phyloP scores from a whole-genome alignment of 2,888 invertebrate species.

The Drosophila testacea region DNA sequence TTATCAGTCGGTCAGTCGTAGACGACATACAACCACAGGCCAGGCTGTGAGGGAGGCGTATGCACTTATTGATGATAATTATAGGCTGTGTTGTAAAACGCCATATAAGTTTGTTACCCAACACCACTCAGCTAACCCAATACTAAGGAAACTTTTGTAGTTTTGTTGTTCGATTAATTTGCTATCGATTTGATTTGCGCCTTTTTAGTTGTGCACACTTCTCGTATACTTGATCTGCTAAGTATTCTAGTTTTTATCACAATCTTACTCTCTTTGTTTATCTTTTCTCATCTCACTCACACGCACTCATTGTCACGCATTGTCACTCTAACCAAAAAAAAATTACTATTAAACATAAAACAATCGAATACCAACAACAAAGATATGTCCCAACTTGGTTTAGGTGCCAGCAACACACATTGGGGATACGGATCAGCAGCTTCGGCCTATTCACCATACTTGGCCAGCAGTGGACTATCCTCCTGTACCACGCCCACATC shows the following conservation, averaged over 20 bases:
- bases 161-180: conserved; percentile 14
- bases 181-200: conserved; percentile 8
- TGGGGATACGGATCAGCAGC: conserved; percentile 95
- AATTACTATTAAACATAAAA: conserved; percentile 14
- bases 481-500: conserved; percentile 91
- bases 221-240: conserved; percentile 36
- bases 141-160: neutral
- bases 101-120: neutral
- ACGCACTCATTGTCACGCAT: conserved; percentile 9
- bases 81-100: conserved; percentile 11
- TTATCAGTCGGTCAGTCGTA: conserved; percentile 16
- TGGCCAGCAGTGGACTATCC: conserved; percentile 89
- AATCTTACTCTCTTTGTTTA: conserved; percentile 48
- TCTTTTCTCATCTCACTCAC: conserved; percentile 38
- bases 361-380: conserved; percentile 48
- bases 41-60: neutral
- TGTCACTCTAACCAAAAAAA: conserved; percentile 2
- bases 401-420: conserved; percentile 93
- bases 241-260: conserved; percentile 43
- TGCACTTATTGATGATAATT: conserved; percentile 34
- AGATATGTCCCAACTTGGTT: conserved; percentile 95
- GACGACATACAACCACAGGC: conserved; percentile 6
- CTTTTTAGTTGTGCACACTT: conserved; percentile 21
- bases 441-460: conserved; percentile 94
- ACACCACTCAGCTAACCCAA: neutral